Evolutionary conservation across 2,888 invertebrate genomes (phyloP), one percentile per base, ranked within the genome.

Genomic region (Tetropium fuscum): DNA sequence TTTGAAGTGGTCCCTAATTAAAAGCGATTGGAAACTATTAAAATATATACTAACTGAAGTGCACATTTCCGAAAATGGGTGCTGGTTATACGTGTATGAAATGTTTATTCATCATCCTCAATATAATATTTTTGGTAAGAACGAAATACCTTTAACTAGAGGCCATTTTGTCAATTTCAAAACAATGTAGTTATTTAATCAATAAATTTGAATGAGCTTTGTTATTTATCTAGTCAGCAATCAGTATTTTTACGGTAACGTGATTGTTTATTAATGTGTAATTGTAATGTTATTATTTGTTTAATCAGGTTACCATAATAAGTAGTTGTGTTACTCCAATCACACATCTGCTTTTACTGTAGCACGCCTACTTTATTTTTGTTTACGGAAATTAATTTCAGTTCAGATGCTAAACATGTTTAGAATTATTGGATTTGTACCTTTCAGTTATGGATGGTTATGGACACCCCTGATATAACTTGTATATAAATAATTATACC

Each of bases 91-190:
- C 87, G 54, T 80, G 89, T 72, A 86, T 90, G 82, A 91, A 91
- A 80, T 90, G 87, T 80, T 83, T 90, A 71, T 86, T 92, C 73
- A 87, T 91, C 66, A 81, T 90, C 64, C 85, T 91, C 73, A 91
- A 90, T 79, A 84, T 91, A 57, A 83, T 91, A 77, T 90, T 91
- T 83, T 86, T 89, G 88, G 92, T 91, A 83, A 89, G 89, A 81
- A 34, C 7, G 40, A 34, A 25, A 41, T 16, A 18, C 16, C 22
- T 6, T 8, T 19, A 41, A 5, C 36, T 55, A 69, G 69, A 62
- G 63, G 73, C 71, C 73, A 74, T 74, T 70, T 74, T 73, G 69
- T 41, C 48, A 43, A 30, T 54, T 43, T 56, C 48, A 44, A 41
- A 49, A 51, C 51, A 53, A 44, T 36, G 20, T 57, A 34, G 32